Evolutionary conservation across 2,888 invertebrate genomes (phyloP).

Genomic region (Litoditis marina): DNA sequence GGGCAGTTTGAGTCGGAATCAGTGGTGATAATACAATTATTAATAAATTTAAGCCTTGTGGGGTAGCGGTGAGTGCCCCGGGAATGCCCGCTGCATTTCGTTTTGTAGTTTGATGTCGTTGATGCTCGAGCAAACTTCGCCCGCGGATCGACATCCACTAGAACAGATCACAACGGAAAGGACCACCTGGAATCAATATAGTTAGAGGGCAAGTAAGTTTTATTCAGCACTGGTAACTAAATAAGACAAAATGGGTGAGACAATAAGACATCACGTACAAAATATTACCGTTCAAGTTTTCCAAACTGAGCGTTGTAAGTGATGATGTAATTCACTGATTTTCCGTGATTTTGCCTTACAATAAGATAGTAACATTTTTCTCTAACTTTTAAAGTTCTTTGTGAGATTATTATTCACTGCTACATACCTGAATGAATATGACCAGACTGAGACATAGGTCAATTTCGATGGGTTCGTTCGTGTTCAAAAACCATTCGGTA

Average conservation of each 20-base stretch:
- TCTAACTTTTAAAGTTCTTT: not conserved
- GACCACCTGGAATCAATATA: constrained; percentile 6
- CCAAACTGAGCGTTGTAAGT: too few species aligned
- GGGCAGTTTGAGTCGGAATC: too few species aligned
- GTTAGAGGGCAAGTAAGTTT: too few species aligned
- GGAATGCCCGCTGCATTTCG: constrained; percentile 11
- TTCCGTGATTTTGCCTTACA: too few species aligned
- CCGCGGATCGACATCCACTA: constrained; percentile 13
- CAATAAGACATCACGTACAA: too few species aligned
- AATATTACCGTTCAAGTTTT: too few species aligned
- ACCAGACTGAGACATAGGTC: constrained; percentile 9
- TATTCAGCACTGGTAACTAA: too few species aligned
- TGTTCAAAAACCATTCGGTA: constrained; percentile 4
- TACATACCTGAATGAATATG: constrained; percentile 11
- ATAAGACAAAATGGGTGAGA: too few species aligned
- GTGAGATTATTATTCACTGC: not conserved
- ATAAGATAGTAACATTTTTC: too few species aligned
- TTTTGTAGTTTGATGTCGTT: constrained; percentile 13
- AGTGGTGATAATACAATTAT: not conserved
- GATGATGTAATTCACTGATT: too few species aligned
- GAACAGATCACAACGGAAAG: constrained; percentile 4
- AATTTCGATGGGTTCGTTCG: constrained; percentile 6
- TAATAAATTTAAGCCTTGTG: constrained; percentile 4
- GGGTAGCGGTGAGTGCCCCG: constrained; percentile 7
- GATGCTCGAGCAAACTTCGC: constrained; percentile 8